Percentiles rank a stretch among this genome's conserved stretches.
Evolutionary conservation across 2,888 invertebrate genomes (phyloP).

Genomic region (Latheticus oryzae): DNA sequence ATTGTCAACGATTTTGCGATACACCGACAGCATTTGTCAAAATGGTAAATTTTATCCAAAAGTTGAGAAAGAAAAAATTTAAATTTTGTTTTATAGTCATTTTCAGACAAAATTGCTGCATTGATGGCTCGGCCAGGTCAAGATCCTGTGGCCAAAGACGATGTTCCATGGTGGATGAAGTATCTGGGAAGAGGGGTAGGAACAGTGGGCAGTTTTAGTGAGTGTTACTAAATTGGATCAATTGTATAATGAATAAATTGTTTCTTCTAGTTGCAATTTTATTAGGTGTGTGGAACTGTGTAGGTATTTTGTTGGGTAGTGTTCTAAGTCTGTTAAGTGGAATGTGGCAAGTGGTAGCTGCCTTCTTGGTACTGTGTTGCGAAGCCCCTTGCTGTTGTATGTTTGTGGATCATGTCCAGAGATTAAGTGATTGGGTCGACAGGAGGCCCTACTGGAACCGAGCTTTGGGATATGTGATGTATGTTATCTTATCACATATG

Average conservation of each 20-base stretch:
- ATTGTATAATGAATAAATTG: constrained; percentile 18
- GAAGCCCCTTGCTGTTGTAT: constrained; percentile 98
- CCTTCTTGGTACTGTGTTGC: constrained; percentile 87
- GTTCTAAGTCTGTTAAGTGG: constrained; percentile 80
- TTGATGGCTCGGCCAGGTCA: constrained; percentile 86
- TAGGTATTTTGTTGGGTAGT: constrained; percentile 73
- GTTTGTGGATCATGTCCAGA: constrained; percentile 94
- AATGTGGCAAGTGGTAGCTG: constrained; percentile 89
- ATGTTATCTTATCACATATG: constrained; percentile 65
- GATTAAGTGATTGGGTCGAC: constrained; percentile 85
- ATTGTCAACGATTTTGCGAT: constrained; percentile 10
- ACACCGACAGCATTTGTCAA: constrained; percentile 9
- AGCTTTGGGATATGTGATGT: constrained; percentile 87
- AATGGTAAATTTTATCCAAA: constrained; percentile 25
- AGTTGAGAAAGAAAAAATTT: constrained; percentile 19
- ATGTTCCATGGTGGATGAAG: constrained; percentile 90
- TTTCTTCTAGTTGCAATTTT: constrained; percentile 82
- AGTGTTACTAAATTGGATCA: constrained; percentile 58
- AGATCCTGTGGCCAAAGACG: constrained; percentile 82
- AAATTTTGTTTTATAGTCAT: constrained; percentile 75
- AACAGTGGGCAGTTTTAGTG: constrained; percentile 86
- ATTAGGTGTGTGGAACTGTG: constrained; percentile 82
- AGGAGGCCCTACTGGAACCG: constrained; percentile 90
- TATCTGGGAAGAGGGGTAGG: constrained; percentile 86
- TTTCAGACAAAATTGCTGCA: constrained; percentile 82